phyloP scores from a whole-genome alignment of 1,140 invertebrate species.

The Neodiprion fabricii region DNA sequence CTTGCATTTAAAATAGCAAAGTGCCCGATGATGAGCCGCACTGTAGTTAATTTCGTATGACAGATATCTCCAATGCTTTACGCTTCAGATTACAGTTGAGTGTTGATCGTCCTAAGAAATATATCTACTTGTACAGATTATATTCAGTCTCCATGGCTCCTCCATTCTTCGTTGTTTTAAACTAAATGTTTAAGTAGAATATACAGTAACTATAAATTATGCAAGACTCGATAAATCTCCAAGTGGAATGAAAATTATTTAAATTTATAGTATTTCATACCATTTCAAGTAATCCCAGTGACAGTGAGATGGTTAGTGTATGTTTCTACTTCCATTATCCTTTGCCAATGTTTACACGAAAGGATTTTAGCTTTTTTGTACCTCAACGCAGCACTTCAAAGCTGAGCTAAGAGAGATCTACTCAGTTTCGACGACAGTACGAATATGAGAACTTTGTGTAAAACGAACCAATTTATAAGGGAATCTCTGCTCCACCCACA shows the following conservation, averaged over 20 bases:
- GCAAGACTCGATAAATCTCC: neutral
- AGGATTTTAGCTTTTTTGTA: too few relatives aligned
- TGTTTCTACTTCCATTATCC: neutral
- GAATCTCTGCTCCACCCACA: conserved; percentile 10
- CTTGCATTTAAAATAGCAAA: conserved; percentile 57
- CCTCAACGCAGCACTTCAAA: too few relatives aligned
- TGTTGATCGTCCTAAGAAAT: too few relatives aligned
- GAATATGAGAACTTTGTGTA: conserved; percentile 1
- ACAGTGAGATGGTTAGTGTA: neutral
- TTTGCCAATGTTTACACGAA: neutral
- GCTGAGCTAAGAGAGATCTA: neutral
- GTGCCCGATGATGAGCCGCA: conserved; percentile 56
- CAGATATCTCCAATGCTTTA: neutral
- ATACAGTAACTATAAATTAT: neutral
- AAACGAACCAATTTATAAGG: neutral
- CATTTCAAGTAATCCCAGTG: neutral
- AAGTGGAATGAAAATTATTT: neutral
- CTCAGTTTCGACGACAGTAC: neutral
- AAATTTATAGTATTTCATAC: neutral
- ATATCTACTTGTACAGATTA: too few relatives aligned
- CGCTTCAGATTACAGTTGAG: too few relatives aligned
- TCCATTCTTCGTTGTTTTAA: too few relatives aligned
- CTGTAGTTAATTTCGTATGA: conserved; percentile 21
- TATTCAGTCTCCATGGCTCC: too few relatives aligned
- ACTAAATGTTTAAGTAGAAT: too few relatives aligned